Conservation (phyloP, 2,888 invertebrate species). For the Atethmia centrago region DNA sequence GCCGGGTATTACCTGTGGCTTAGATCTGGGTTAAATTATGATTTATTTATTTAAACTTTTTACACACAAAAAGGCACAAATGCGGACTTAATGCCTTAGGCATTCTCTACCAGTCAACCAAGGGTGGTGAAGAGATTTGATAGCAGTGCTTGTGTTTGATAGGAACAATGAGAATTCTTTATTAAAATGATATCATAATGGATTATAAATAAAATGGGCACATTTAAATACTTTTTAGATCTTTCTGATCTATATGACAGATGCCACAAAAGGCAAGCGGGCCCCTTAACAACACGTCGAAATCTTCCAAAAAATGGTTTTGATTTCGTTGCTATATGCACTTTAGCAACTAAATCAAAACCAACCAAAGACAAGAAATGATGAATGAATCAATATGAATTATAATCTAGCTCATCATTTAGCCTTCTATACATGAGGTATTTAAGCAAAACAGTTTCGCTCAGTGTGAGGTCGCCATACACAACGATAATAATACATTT, state of each 20-base stretch:
- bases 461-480: conserved; percentile 62
- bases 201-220: too few relatives aligned
- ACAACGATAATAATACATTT: conserved; percentile 55
- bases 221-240: neutral
- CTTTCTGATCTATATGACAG: neutral
- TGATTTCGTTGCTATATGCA: neutral
- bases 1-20: conserved; percentile 11
- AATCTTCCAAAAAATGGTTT: neutral
- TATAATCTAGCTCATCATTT: conserved; percentile 16
- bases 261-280: neutral
- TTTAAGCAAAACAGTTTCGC: conserved; percentile 61
- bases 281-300: too few relatives aligned
- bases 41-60: too few relatives aligned
- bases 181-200: too few relatives aligned
- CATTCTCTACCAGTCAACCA: too few relatives aligned
- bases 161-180: too few relatives aligned
- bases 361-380: neutral
- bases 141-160: too few relatives aligned
- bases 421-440: conserved; percentile 37
- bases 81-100: too few relatives aligned
- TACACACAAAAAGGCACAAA: too few relatives aligned
- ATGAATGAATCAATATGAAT: conserved; percentile 11
- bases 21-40: neutral
- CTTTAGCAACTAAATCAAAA: too few relatives aligned
- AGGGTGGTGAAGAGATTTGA: too few relatives aligned